Evolutionary conservation across 2,113 vertebrate genomes (phyloP).

Genomic region (Mastomys natalensis): DNA sequence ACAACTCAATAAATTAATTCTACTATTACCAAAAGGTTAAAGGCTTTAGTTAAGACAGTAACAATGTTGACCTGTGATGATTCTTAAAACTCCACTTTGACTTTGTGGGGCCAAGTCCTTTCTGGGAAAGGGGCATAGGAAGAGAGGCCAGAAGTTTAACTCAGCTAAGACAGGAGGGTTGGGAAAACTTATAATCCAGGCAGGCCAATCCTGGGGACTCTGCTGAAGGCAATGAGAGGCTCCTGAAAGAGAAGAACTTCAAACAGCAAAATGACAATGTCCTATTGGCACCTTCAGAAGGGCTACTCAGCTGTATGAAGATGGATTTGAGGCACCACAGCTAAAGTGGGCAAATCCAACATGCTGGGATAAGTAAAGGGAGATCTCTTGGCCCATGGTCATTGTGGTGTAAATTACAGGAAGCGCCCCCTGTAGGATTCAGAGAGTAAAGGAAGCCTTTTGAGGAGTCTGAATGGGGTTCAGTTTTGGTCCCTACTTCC

Average conservation of each 20-base stretch:
- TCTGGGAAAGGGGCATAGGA: not conserved
- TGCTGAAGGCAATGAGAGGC: not conserved
- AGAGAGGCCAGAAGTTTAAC: not conserved
- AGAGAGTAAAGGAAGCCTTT: not conserved
- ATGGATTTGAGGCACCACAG: not conserved
- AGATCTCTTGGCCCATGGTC: not conserved
- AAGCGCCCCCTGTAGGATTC: not conserved
- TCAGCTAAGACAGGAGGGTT: not conserved
- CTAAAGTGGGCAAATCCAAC: accelerated
- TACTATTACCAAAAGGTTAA: not conserved
- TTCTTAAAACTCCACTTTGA: not conserved
- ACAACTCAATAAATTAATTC: not conserved
- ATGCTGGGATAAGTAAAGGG: not conserved
- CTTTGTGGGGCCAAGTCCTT: not conserved
- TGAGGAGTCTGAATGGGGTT: not conserved
- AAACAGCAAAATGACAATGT: not conserved
- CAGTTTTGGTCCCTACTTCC: not conserved
- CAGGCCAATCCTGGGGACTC: accelerated
- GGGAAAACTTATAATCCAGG: not conserved
- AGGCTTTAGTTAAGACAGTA: not conserved
- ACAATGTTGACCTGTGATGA: not conserved
- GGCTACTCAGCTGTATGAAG: not conserved
- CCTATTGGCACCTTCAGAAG: not conserved
- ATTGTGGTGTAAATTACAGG: not conserved
- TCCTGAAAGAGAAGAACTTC: not conserved